A percentile compares a stretch with the other conserved stretches of the same genome.
These are phyloP conservation scores for Botrylloides violaceus DNA, from an alignment of 23 tunicate species.

Conservation along the genomic window DNA sequence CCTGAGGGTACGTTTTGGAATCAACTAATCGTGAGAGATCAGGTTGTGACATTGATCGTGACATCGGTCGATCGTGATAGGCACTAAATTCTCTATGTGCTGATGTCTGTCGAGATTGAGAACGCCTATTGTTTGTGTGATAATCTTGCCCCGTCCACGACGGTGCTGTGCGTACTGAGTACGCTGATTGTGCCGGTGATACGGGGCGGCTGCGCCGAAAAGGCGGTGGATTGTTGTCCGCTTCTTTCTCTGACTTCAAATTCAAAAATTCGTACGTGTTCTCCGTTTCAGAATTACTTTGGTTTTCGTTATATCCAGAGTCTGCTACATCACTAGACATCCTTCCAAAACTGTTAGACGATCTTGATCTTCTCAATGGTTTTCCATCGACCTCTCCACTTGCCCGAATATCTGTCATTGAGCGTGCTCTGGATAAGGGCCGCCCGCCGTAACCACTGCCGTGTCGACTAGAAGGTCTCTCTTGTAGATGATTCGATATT, in stretches of 20 bases:
- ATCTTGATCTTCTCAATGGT: conserved; percentile 43
- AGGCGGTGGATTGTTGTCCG: neutral
- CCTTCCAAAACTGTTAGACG: conserved; percentile 27
- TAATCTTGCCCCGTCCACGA: conserved; percentile 17
- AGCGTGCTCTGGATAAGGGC: conserved; percentile 53
- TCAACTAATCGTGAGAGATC: conserved; percentile 10
- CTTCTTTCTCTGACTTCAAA: neutral
- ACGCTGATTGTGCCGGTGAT: conserved; percentile 62
- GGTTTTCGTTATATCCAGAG: conserved; percentile 17
- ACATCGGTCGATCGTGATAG: conserved; percentile 10
- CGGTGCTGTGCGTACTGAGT: conserved; percentile 89
- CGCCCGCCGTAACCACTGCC: conserved; percentile 32
- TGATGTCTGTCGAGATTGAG: conserved; percentile 17
- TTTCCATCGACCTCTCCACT: conserved; percentile 8
- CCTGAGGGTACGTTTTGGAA: conserved; percentile 77
- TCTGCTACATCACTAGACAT: neutral
- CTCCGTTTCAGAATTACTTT: conserved; percentile 11
- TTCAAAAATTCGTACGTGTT: conserved; percentile 26
- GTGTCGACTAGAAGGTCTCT: neutral
- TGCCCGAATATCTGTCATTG: conserved; percentile 53
- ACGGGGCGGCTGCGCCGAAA: conserved; percentile 2
- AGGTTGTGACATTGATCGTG: conserved; percentile 73
- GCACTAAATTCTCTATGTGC: conserved; percentile 36
- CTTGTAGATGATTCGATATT: neutral
- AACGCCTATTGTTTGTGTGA: neutral